Base-by-base conservation (phyloP, 1,140 invertebrate species). In the Drosophila repleta region DNA sequence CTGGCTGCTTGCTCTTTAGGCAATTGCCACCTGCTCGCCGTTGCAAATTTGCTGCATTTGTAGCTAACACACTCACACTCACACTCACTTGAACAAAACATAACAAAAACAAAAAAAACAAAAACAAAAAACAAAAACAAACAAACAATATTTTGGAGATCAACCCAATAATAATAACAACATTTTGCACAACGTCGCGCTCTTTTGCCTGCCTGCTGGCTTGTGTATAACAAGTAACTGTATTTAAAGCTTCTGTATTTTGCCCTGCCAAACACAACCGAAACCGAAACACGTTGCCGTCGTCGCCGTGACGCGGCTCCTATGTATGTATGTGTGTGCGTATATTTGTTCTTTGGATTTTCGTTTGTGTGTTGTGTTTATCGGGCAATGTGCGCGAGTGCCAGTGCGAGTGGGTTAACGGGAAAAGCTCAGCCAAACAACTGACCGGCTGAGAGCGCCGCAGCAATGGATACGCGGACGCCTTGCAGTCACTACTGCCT, bases 401-500 rank as follows among this genome's bases (percentile, higher is more conserved):
- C 57, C 61, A 64, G 53, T 53, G 66, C 37, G 58, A 72, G 56
- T 76, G 58, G 60, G 65, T 69, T 76, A 82, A 82, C 71, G 79
- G 79, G 48, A 79, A 82, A 79, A 82, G 75, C 71, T 79, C 51
- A 32, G 52, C 43, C 64, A 66, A 72, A 53, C 63, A 61, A 79
- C 65, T 83, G 78, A 79, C 62, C 57, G 49, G 51, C 26, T 62
- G 70, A 73, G 65, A 61, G 71, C 51, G 66, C 10, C 32, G 11
- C 43, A 39, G 18, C 37, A 65, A 51, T 49, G 43, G 61, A 57
- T 65, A 66, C 52, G 71, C 52, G 71, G 65, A 45, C 57, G 69
- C 49, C 52, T 49, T 62, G 62, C 69, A 72, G 24, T 64, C 51
- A 18, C 51, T 45, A 48, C 11, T 18, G 26, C 18, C 11, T 6